These are phyloP conservation scores for Drosophila serrata DNA, from an alignment of 1,140 invertebrate species.

Conservation along the genomic window DNA sequence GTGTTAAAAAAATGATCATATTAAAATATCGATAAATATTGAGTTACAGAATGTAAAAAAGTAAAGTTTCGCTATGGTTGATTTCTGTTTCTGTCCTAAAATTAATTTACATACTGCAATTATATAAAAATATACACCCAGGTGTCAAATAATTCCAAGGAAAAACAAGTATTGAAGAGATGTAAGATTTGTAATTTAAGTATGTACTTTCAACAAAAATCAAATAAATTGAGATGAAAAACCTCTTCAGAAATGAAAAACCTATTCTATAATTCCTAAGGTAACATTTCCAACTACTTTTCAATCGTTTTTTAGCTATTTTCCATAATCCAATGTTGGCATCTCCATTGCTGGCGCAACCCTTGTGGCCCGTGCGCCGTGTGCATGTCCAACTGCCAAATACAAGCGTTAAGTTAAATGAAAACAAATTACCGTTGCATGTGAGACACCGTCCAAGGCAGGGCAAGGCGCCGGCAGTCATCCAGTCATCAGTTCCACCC, in stretches of 20 bases:
- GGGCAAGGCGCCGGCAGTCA: conserved; percentile 33
- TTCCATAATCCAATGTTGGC: neutral
- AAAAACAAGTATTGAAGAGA: too few relatives aligned
- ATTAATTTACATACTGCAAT: too few relatives aligned
- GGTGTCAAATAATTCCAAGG: too few relatives aligned
- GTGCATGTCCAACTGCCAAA: conserved; percentile 83
- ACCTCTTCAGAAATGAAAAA: neutral
- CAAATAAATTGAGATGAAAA: neutral
- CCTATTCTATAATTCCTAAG: too few relatives aligned
- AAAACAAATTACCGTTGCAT: conserved; percentile 84
- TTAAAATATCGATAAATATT: too few relatives aligned
- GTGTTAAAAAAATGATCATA: too few relatives aligned
- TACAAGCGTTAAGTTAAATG: conserved; percentile 84
- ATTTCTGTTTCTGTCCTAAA: too few relatives aligned
- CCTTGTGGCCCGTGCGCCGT: conserved; percentile 53
- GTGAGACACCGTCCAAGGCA: conserved; percentile 49
- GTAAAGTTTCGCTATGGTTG: too few relatives aligned
- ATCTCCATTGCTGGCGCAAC: conserved; percentile 43
- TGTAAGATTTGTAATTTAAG: too few relatives aligned
- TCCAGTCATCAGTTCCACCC: conserved; percentile 29
- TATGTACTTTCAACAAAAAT: too few relatives aligned
- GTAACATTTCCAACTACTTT: neutral
- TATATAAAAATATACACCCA: too few relatives aligned
- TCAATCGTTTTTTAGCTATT: neutral
- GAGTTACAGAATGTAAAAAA: too few relatives aligned